Conservation (phyloP, 2,888 invertebrate genomes). For the Eristalis intricaria region DNA sequence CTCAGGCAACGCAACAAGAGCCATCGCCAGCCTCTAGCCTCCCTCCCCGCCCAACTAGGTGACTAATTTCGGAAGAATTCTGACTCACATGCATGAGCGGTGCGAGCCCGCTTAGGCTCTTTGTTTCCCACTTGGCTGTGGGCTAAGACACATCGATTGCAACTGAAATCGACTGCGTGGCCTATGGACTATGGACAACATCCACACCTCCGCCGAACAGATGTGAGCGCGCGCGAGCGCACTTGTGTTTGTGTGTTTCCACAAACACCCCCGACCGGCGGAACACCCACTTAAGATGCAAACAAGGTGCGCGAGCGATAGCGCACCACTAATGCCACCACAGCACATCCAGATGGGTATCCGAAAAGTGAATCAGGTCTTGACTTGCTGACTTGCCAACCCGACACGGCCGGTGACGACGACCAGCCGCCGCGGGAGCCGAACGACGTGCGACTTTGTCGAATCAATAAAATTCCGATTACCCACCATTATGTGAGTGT, state of each 20-base stretch:
- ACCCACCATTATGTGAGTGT: constrained; percentile 48
- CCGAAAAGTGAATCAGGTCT: constrained; percentile 64
- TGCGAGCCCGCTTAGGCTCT: constrained; percentile 34
- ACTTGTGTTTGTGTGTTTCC: neutral
- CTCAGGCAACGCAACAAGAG: neutral
- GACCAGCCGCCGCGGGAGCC: neutral
- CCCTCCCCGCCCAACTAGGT: neutral
- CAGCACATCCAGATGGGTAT: constrained; percentile 45
- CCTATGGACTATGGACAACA: constrained; percentile 51
- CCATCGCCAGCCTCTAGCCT: neutral
- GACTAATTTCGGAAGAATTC: constrained; percentile 66
- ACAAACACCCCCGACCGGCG: constrained; percentile 26
- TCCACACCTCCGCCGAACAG: constrained; percentile 38
- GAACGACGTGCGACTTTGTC: constrained; percentile 35
- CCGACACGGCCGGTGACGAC: neutral
- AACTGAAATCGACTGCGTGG: constrained; percentile 46
- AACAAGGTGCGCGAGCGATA: constrained; percentile 70
- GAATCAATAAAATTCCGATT: constrained; percentile 69
- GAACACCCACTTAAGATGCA: constrained; percentile 69
- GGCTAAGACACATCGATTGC: constrained; percentile 55
- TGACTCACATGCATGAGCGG: constrained; percentile 46
- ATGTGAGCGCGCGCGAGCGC: neutral
- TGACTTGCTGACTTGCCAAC: constrained; percentile 25
- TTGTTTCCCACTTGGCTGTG: constrained; percentile 56
- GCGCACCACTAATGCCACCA: constrained; percentile 50